Evolutionary conservation across 2,113 vertebrate species (phyloP), one percentile per base, ranked within the genome.

Genomic region (Vanacampus margaritifer): DNA sequence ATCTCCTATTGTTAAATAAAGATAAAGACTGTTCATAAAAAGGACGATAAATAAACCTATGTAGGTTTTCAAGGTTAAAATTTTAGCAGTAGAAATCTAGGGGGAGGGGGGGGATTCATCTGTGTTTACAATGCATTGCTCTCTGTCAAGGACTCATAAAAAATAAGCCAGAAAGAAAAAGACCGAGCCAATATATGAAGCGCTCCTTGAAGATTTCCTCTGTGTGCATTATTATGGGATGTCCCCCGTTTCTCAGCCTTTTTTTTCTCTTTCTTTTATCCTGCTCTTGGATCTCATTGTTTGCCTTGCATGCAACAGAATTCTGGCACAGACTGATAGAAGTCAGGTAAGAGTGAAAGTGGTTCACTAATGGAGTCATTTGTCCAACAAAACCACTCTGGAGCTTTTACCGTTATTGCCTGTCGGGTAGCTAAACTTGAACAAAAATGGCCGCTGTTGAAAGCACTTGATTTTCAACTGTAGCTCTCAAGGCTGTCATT

Each of bases 311-410:
- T 48, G 64, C 67, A 58, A 56, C 36, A 67, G 35, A 74, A 63
- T 28, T 36, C 64, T 62, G 41, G 54, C 9, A 14, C 26, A 48
- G 64, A 72, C 48, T 73, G 77, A 78, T 46, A 57, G 67, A 73
- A 72, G 68, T 48, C 66, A 24, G 71, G 74, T 78, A 56, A 17
- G 43, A 53, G 67, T 80, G 67, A 74, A 81, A 83, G 79, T 71
- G 80, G 65, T 71, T 76, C 68, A 24, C 28, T 83, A 80, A 86
- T 83, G 67, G 68, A 77, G 72, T 76, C 46, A 74, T 81, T 72
- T 76, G 67, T 82, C 80, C 59, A 59, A n/a, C 65, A 65, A n/a
- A 36, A 64, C 59, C 60, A 28, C 71, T 63, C 58, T 46, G 73
- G 39, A 45, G 37, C 65, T 79, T 57, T 64, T 45, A 59, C 73